Percentiles rank a stretch among this genome's conserved stretches.
Evolutionary conservation across 2,888 invertebrate species (phyloP).

Genomic region (Deilephila elpenor): DNA sequence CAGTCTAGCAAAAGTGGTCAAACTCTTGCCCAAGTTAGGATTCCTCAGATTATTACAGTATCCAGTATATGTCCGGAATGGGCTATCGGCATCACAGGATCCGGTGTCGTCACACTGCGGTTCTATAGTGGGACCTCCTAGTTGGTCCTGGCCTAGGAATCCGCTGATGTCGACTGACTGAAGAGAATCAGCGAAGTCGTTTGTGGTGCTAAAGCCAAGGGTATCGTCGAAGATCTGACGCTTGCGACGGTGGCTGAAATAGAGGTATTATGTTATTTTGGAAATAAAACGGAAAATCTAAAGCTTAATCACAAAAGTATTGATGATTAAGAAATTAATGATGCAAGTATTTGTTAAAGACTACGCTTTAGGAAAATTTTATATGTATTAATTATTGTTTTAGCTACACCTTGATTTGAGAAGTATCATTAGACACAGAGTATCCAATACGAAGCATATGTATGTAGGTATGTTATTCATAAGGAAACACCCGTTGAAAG

Average conservation of each 20-base stretch:
- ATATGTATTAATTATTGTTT: no score
- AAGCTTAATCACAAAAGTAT: no score
- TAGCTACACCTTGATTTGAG: no score
- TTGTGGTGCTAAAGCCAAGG: slow-evolving; percentile 74
- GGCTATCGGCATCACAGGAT: slow-evolving; percentile 89
- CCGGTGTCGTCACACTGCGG: slow-evolving; percentile 89
- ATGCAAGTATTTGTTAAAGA: no score
- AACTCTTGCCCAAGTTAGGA: slow-evolving; percentile 92
- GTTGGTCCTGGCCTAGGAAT: slow-evolving; percentile 86
- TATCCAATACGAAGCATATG: no score
- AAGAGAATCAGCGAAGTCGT: slow-evolving; percentile 90
- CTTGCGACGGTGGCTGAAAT: slow-evolving; percentile 85
- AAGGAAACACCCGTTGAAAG: no score
- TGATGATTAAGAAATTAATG: no score
- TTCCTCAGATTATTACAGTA: slow-evolving; percentile 95
- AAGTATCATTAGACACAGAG: no score
- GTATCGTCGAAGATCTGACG: slow-evolving; percentile 89
- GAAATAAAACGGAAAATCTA: not conserved
- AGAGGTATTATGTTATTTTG: not conserved
- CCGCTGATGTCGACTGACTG: slow-evolving; percentile 91
- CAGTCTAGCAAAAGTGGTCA: slow-evolving; percentile 93
- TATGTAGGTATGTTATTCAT: no score
- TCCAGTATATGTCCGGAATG: slow-evolving; percentile 91
- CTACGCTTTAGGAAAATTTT: no score
- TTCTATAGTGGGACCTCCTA: slow-evolving; percentile 86